Evolutionary conservation across 2,888 invertebrate genomes (phyloP), one percentile per base, ranked within the genome.

Genomic region (Chrysomela aeneicollis): DNA sequence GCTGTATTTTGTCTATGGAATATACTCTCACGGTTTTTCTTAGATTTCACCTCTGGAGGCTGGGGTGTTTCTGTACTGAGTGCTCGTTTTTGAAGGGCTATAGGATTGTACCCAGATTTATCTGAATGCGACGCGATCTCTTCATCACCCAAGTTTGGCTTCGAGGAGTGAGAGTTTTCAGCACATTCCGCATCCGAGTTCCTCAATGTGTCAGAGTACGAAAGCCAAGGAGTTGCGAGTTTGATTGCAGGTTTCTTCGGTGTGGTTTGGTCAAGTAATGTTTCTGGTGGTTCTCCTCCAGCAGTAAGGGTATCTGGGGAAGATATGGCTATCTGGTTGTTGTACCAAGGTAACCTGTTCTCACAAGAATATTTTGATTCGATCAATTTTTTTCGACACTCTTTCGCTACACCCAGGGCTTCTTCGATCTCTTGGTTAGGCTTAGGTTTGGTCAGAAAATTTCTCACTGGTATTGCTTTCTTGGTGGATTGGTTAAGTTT

Each of bases 201-300:
- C 47, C 22, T 57, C 26, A 57, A 12, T 26, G 46, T 26, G 5
- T 57, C 57, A 26, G 57, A 21, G 30, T 57, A 57, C 1, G 46
- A 46, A 22, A 46, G 57, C 57, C 57, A 57, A 26, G 57, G 57
- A 26, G 57, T 46, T 26, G 17, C 26, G 9, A 57, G 37, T 42
- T 55, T 52, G 2, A 52, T 3, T 42, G n/a, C 12, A n/a, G n/a
- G 15, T 15, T 42, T 42, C n/a, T 15, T 15, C 8, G n/a, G 15
- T 15, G 15, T 4, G 42, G 3, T 15, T 10, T 42, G 42, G 8
- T 42, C 2, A 2, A 10, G 5, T 2, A 35, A 10, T 2, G 32
- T 35, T 35, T 35, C 32, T 35, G 32, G 3, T 3, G 3, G 26
- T 26, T 26, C 26, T 26, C 9, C 35, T 10, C 9, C 12, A 35